Conservation (phyloP, 2,888 invertebrate genomes). For the Therioaphis trifolii region DNA sequence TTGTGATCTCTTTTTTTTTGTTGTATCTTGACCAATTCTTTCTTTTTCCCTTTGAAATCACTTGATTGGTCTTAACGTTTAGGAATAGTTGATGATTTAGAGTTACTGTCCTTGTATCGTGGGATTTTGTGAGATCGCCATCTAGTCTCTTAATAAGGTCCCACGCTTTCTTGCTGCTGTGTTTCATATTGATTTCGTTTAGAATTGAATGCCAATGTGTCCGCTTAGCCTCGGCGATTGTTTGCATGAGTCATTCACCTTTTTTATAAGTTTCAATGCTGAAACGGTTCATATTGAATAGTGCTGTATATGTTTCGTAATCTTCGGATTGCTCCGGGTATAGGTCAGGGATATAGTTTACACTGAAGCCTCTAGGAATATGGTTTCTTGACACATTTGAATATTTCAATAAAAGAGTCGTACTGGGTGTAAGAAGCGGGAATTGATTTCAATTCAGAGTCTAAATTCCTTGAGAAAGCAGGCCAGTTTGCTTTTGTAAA, state of each 20-base stretch:
- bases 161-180: too few relatives aligned
- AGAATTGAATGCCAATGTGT: not conserved
- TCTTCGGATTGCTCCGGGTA: not conserved
- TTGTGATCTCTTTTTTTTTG: not conserved
- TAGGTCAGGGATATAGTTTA: slow-evolving; percentile 3
- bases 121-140: not conserved
- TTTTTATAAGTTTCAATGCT: not conserved
- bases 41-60: too few relatives aligned
- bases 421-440: not conserved
- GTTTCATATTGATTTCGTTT: not conserved
- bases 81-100: not conserved
- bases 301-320: not conserved
- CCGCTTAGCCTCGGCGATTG: not conserved
- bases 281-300: slow-evolving; percentile 1
- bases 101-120: not conserved
- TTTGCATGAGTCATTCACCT: not conserved
- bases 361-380: not conserved
- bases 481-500: not conserved
- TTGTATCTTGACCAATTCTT: too few relatives aligned
- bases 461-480: not conserved
- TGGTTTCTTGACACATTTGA: not conserved
- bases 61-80: too few relatives aligned
- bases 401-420: slow-evolving; percentile 17
- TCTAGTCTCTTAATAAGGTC: too few relatives aligned
- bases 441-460: not conserved